Percentiles rank a stretch among this genome's conserved stretches.
Evolutionary conservation across 2,113 vertebrate species (phyloP).

Genomic region (Datnioides undecimradiatus): DNA sequence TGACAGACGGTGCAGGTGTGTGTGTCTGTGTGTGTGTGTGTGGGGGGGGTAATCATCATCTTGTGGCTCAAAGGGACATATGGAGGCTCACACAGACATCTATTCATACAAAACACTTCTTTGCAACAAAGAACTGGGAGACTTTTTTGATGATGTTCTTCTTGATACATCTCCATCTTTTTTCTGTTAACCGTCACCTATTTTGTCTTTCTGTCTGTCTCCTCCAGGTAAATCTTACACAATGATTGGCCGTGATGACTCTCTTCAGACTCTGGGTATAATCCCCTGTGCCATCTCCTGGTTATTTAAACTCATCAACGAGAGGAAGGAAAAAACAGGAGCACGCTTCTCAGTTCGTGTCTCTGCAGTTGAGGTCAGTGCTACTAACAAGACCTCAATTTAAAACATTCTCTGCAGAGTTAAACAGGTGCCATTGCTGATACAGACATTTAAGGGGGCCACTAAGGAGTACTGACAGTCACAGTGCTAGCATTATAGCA

Average conservation of each 20-base stretch:
- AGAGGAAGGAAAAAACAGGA: constrained; percentile 97
- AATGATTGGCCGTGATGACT: constrained; percentile 97
- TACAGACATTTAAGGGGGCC: constrained; percentile 2
- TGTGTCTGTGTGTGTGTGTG: constrained; percentile 3
- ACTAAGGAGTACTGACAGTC: background rate
- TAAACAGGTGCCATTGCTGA: background rate
- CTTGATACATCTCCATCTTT: constrained; percentile 30
- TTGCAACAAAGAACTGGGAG: no score
- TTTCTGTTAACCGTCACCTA: background rate
- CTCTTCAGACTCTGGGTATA: constrained; percentile 96
- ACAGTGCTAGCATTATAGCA: background rate
- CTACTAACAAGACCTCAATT: constrained; percentile 7
- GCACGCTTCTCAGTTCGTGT: constrained; percentile 98
- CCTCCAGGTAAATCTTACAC: constrained; percentile 95
- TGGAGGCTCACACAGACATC: constrained; percentile 8
- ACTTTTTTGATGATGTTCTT: constrained; percentile 29
- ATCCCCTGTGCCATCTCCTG: constrained; percentile 99
- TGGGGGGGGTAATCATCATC: constrained; percentile 23
- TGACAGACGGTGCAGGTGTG: constrained; percentile 63
- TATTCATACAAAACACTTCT: constrained; percentile 18
- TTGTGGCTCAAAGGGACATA: constrained; percentile 38
- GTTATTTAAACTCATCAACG: constrained; percentile 98
- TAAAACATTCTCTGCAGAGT: constrained; percentile 4
- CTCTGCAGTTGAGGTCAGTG: constrained; percentile 94
- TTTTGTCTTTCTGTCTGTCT: constrained; percentile 29